Base-by-base conservation (phyloP, 2,113 vertebrate species). In the Pogonocichla stellata region DNA sequence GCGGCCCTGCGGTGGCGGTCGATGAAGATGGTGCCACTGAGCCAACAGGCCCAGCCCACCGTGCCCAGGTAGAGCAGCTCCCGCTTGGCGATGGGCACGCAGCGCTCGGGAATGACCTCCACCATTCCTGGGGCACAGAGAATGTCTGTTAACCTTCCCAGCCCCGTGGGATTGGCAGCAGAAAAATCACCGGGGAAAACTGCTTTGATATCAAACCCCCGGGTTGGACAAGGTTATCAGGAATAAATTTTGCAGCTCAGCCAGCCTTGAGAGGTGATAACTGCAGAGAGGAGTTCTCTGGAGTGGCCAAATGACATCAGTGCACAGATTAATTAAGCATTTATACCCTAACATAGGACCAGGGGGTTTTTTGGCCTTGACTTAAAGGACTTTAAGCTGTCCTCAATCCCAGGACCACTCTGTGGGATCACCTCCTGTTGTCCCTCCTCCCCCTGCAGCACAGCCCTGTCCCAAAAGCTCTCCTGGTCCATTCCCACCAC, bases 21-120 rank as follows among this genome's bases (percentile, higher is more conserved):
- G 10, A 98, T 98, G 97, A 98, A 98, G 96, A 98, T 98, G 62
- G 98, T 93, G 50, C 98, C 98, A 0, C 97, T 96, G 88, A 98
- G 96, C 98, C 98, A 98, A 33, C 98, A 98, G 28, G 98, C 98
- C 92, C 97, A 97, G 36, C 98, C 98, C 11, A 98, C 98, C 0
- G 96, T 97, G 86, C 98, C 98, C 8, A 98, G 81, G 95, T 97
- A 98, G 4, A 98, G 56, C 11, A 98, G 97, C 93, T 98, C 98
- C 25, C 97, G 97, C 94, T 98, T 98, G 96, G 98, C 98, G 0
- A 98, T 93, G 86, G 98, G 98, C 88, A 98, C 98, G 3, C 98
- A 98, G 77, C 97, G 97, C 18, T 97, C 95, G 1, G 98, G 98
- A 17, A 98, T 94, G 3, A 98, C 73, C 94, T 98, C 98, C 94